These are phyloP conservation scores for Hypsopygia costalis DNA, from an alignment of 2,888 invertebrate species.

Conservation along the genomic window DNA sequence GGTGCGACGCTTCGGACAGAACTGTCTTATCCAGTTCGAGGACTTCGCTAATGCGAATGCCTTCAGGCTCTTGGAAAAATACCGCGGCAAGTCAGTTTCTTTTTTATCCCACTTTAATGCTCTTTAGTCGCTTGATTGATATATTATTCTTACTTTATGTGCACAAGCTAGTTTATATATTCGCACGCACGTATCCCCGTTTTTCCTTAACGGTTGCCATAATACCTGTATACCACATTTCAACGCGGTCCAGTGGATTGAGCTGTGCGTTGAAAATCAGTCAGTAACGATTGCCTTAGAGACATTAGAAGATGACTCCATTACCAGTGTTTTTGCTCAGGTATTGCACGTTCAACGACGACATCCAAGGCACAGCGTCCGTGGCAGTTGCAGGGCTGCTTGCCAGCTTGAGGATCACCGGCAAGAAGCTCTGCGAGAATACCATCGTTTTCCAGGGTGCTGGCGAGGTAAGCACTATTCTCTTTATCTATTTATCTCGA, in stretches of 20 bases:
- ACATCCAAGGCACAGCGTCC: slow-evolving; percentile 98
- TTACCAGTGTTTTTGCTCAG: slow-evolving; percentile 28
- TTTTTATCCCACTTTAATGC: too few species aligned
- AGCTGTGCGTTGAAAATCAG: too few species aligned
- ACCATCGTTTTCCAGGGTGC: slow-evolving; percentile 97
- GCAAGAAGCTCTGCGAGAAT: slow-evolving; percentile 90
- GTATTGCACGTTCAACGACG: slow-evolving; percentile 98
- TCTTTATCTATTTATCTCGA: too few species aligned
- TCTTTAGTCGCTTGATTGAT: too few species aligned
- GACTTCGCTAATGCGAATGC: slow-evolving; percentile 99
- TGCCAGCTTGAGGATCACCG: slow-evolving; percentile 91
- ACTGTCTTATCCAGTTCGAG: slow-evolving; percentile 95
- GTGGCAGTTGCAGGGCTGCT: slow-evolving; percentile 97
- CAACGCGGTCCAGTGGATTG: too few species aligned
- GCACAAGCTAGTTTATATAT: too few species aligned
- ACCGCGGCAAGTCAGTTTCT: slow-evolving; percentile 82
- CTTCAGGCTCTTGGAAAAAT: slow-evolving; percentile 94
- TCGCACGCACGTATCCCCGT: too few species aligned
- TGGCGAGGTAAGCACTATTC: slow-evolving; percentile 93
- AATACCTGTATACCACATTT: too few species aligned
- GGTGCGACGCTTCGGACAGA: slow-evolving; percentile 91
- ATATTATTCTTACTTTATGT: too few species aligned
- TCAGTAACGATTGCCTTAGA: too few species aligned
- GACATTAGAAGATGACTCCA: too few species aligned
- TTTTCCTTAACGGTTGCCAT: too few species aligned